A percentile compares a stretch with the other conserved stretches of the same genome.
These are phyloP conservation scores for Notothenia coriiceps DNA, from an alignment of 2,113 vertebrate genomes.

Conservation along the genomic window DNA sequence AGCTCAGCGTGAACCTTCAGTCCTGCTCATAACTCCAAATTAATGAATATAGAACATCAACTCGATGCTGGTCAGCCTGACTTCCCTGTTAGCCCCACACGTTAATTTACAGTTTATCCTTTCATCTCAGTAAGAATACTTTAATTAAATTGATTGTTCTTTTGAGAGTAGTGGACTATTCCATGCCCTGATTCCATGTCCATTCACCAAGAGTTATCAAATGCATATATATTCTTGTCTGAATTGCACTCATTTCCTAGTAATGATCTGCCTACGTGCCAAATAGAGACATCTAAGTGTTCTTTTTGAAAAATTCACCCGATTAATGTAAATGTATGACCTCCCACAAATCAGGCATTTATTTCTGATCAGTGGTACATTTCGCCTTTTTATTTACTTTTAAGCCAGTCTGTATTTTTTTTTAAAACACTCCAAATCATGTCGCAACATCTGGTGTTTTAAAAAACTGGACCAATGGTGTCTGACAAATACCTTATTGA, in stretches of 20 bases:
- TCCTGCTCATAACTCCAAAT: slow-evolving; percentile 53
- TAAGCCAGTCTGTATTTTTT: background rate
- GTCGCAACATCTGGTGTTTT: background rate
- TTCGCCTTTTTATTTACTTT: too few relatives aligned
- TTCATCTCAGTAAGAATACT: background rate
- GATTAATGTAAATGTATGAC: background rate
- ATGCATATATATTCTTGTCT: background rate
- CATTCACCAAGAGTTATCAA: background rate
- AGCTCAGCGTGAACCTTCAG: slow-evolving; percentile 27
- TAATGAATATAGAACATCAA: slow-evolving; percentile 55
- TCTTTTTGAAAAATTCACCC: too few relatives aligned
- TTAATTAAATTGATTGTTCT: too few relatives aligned
- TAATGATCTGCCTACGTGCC: background rate
- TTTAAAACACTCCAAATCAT: background rate
- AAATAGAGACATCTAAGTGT: background rate
- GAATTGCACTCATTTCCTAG: background rate
- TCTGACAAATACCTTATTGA: background rate
- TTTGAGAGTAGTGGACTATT: too few relatives aligned
- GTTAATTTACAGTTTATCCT: background rate
- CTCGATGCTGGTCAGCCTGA: background rate
- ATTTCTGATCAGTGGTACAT: background rate
- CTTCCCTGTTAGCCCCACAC: background rate
- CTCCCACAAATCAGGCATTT: background rate
- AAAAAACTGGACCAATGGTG: background rate
- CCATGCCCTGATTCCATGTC: too few relatives aligned